Evolutionary conservation across 2,888 invertebrate genomes (phyloP).

Genomic region (Andrena bicolor): DNA sequence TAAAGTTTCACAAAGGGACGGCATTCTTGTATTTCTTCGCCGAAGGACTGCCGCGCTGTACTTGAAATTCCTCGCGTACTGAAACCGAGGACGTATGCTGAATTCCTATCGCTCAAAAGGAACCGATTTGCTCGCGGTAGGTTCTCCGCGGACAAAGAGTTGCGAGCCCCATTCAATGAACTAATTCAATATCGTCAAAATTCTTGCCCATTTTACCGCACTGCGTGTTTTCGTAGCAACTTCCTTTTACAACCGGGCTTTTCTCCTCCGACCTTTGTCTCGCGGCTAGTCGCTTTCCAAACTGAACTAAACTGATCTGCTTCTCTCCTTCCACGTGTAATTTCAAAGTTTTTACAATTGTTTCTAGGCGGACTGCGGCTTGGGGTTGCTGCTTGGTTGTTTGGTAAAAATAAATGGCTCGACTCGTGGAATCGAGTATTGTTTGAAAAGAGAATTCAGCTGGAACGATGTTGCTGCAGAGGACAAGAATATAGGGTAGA

Average conservation of each 20-base stretch:
- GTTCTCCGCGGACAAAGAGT: slow-evolving; percentile 42
- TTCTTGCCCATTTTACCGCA: slow-evolving; percentile 19
- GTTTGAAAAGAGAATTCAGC: slow-evolving; percentile 5
- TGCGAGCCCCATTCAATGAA: neutral
- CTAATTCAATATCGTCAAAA: slow-evolving; percentile 12
- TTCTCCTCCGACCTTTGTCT: too few species aligned
- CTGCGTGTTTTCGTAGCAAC: neutral
- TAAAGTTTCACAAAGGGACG: slow-evolving; percentile 72
- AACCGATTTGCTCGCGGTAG: slow-evolving; percentile 62
- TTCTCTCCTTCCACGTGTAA: too few species aligned
- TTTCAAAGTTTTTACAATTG: too few species aligned
- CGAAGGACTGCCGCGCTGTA: slow-evolving; percentile 61
- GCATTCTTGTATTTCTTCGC: slow-evolving; percentile 62
- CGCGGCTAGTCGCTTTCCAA: too few species aligned
- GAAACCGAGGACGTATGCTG: slow-evolving; percentile 51
- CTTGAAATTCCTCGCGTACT: slow-evolving; percentile 61
- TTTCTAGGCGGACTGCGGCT: too few species aligned
- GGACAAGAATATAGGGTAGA: slow-evolving; percentile 32
- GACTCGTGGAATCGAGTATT: neutral
- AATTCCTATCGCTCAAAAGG: slow-evolving; percentile 65
- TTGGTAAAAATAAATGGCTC: too few species aligned
- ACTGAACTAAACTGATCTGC: too few species aligned
- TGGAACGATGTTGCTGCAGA: slow-evolving; percentile 21
- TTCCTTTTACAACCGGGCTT: neutral
- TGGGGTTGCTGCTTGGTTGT: too few species aligned